Conservation (phyloP, 1,140 invertebrate genomes). For the Lasaia peninsularis region DNA sequence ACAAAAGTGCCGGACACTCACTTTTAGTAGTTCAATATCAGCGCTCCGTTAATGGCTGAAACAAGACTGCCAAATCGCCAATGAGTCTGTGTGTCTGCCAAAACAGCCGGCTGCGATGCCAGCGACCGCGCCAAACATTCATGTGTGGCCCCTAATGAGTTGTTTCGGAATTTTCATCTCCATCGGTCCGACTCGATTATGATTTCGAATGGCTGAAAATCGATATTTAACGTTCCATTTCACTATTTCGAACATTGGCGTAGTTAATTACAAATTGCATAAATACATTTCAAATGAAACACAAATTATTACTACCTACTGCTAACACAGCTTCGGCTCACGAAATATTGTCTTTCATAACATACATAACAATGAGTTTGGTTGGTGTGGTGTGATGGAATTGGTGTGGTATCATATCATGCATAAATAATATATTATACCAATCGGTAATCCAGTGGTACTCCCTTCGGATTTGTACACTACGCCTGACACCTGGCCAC, state of each 20-base stretch:
- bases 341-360: background rate
- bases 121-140: slow-evolving; percentile 33
- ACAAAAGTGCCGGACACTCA: slow-evolving; percentile 3
- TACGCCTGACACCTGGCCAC: too few relatives aligned
- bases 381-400: too few relatives aligned
- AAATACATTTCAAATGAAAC: background rate
- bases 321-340: background rate
- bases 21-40: slow-evolving; percentile 25
- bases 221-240: slow-evolving; percentile 6
- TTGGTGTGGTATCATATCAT: too few relatives aligned
- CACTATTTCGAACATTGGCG: background rate
- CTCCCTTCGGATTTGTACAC: too few relatives aligned
- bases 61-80: slow-evolving; percentile 41
- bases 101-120: slow-evolving; percentile 33
- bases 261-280: background rate
- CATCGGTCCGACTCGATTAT: slow-evolving; percentile 11
- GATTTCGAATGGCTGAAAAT: slow-evolving; percentile 12
- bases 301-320: background rate
- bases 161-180: slow-evolving; percentile 19
- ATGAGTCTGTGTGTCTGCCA: slow-evolving; percentile 35
- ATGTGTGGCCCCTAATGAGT: slow-evolving; percentile 26
- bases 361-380: too few relatives aligned
- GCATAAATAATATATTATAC: too few relatives aligned
- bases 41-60: slow-evolving; percentile 34
- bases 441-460: too few relatives aligned